These are phyloP conservation scores for Synanthedon andrenaeformis DNA, from an alignment of 2,888 invertebrate genomes.

Conservation along the genomic window DNA sequence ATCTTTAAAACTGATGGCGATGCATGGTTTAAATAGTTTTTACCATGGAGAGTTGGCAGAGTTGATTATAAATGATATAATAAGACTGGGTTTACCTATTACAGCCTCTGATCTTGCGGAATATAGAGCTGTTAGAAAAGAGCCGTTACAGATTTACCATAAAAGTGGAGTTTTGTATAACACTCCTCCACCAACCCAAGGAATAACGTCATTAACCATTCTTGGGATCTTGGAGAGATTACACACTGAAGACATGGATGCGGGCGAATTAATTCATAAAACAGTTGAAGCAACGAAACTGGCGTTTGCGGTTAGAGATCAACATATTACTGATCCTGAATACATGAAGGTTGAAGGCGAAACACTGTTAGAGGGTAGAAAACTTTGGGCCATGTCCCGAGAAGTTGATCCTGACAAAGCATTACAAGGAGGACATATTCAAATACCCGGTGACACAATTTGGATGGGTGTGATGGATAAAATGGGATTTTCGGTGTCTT, in stretches of 20 bases:
- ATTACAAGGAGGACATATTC: slow-evolving; percentile 22
- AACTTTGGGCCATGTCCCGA: slow-evolving; percentile 33
- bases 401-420: slow-evolving; percentile 28
- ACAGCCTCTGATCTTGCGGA: slow-evolving; percentile 42
- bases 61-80: slow-evolving; percentile 41
- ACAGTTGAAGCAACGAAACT: slow-evolving; percentile 50
- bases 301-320: slow-evolving; percentile 34
- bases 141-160: slow-evolving; percentile 37
- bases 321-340: slow-evolving; percentile 46
- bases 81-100: slow-evolving; percentile 40
- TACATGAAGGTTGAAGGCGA: slow-evolving; percentile 40
- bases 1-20: slow-evolving; percentile 33
- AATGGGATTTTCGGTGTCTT: slow-evolving; percentile 56
- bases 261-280: slow-evolving; percentile 46
- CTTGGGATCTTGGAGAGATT: slow-evolving; percentile 48
- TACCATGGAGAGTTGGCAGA: slow-evolving; percentile 46
- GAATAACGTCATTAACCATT: slow-evolving; percentile 42
- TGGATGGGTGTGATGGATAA: slow-evolving; percentile 60
- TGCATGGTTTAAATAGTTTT: slow-evolving; percentile 45
- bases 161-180: slow-evolving; percentile 44
- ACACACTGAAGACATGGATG: slow-evolving; percentile 38
- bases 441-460: slow-evolving; percentile 49
- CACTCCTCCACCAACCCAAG: slow-evolving; percentile 59
- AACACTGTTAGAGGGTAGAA: slow-evolving; percentile 26
- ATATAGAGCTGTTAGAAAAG: slow-evolving; percentile 37